These are phyloP conservation scores for Melanerpes formicivorus DNA, from an alignment of 2,113 vertebrate species.

Conservation along the genomic window DNA sequence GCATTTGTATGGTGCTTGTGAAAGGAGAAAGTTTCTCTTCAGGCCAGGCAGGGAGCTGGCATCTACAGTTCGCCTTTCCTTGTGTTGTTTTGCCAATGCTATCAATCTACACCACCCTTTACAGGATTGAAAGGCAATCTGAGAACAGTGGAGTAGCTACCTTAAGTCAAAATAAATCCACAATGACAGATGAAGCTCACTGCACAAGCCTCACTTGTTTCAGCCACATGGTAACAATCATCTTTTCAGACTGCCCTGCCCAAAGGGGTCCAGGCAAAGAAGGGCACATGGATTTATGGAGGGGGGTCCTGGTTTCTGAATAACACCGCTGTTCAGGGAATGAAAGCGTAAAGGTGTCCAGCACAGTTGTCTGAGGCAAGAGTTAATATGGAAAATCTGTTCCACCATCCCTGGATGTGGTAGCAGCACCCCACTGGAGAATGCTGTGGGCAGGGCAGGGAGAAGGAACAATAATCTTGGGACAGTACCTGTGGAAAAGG, in stretches of 20 bases:
- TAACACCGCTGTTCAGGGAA: neutral
- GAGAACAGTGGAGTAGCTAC: neutral
- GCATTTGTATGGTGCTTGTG: neutral
- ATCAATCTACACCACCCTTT: neutral
- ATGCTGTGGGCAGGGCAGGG: neutral
- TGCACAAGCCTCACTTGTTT: slow-evolving; percentile 41
- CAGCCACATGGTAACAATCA: neutral
- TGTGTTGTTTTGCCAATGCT: neutral
- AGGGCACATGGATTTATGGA: neutral
- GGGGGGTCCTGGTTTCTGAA: neutral
- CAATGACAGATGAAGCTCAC: neutral
- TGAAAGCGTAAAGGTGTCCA: neutral
- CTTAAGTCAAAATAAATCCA: slow-evolving; percentile 32
- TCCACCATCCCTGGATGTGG: neutral
- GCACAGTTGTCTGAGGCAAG: neutral
- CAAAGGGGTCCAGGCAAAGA: neutral
- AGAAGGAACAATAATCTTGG: neutral
- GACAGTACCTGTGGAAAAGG: neutral
- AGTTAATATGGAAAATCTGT: neutral
- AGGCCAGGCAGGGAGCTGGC: neutral
- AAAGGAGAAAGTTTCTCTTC: slow-evolving; percentile 37
- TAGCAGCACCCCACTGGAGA: neutral
- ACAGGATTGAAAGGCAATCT: neutral
- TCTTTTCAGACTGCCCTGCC: neutral
- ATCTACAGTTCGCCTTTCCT: neutral